These are phyloP conservation scores for Agrotis clavis DNA, from an alignment of 2,888 invertebrate species.

Conservation along the genomic window DNA sequence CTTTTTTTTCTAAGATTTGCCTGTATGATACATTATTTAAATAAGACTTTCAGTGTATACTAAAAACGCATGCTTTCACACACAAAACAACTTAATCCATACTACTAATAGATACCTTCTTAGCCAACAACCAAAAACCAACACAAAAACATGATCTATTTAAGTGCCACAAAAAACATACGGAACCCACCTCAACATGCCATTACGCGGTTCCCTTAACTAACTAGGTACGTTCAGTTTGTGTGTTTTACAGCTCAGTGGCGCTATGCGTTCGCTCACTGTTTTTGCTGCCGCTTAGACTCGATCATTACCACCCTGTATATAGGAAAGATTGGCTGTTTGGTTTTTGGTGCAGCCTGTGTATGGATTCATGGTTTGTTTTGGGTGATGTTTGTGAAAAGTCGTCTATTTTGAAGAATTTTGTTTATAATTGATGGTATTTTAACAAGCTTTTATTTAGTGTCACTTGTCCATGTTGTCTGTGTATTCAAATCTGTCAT, in stretches of 20 bases:
- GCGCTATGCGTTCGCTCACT: constrained; percentile 50
- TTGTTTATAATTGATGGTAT: background rate
- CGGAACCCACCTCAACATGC: constrained; percentile 44
- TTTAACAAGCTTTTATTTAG: background rate
- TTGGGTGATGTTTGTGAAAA: background rate
- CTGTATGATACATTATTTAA: no score
- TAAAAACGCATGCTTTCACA: background rate
- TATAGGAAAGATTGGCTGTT: constrained; percentile 47
- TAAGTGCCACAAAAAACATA: constrained; percentile 4
- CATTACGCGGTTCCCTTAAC: constrained; percentile 27
- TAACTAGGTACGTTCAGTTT: constrained; percentile 65
- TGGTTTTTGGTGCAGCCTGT: constrained; percentile 27
- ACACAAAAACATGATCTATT: background rate
- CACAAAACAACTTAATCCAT: background rate
- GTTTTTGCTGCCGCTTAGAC: constrained; percentile 64
- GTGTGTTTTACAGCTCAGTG: constrained; percentile 68
- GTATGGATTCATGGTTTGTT: constrained; percentile 3
- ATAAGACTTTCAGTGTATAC: no score
- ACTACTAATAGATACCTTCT: background rate
- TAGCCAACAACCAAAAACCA: background rate
- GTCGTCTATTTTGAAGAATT: background rate
- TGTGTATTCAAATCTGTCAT: no score
- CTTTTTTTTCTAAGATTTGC: no score
- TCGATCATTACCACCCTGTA: constrained; percentile 61
- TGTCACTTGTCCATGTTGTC: no score